phyloP scores from a whole-genome alignment of 1,140 invertebrate species.

The Orius insidiosus region DNA sequence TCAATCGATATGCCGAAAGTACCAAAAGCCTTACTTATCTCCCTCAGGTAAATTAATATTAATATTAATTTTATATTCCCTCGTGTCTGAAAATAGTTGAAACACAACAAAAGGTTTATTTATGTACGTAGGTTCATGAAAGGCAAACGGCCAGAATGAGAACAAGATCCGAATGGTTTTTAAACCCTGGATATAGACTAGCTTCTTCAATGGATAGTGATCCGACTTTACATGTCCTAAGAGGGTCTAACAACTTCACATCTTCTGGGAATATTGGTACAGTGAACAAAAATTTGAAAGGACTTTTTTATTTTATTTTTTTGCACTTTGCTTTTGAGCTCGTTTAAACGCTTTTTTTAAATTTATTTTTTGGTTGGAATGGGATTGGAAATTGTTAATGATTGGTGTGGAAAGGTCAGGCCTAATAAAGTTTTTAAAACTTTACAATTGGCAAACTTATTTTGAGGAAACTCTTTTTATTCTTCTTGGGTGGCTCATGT shows the following conservation, averaged over 20 bases:
- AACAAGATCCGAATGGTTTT: slow-evolving; percentile 86
- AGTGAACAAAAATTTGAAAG: too few species aligned
- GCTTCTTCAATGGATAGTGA: slow-evolving; percentile 28
- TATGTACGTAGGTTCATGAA: slow-evolving; percentile 60
- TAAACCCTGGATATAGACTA: slow-evolving; percentile 45
- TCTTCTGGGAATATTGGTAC: slow-evolving; percentile 32
- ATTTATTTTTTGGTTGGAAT: slow-evolving; percentile 1
- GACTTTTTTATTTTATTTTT: background rate
- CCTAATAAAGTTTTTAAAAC: too few species aligned
- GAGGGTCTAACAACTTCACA: slow-evolving; percentile 28
- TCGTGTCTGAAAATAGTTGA: background rate
- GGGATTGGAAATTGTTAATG: background rate
- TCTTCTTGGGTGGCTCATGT: too few species aligned
- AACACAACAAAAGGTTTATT: background rate
- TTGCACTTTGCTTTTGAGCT: background rate
- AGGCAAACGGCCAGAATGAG: slow-evolving; percentile 82
- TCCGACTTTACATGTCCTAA: slow-evolving; percentile 29
- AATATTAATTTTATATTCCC: slow-evolving; percentile 1
- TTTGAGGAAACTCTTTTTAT: too few species aligned
- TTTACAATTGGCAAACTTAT: too few species aligned
- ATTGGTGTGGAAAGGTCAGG: background rate
- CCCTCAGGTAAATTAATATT: slow-evolving; percentile 57
- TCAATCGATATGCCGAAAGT: slow-evolving; percentile 80
- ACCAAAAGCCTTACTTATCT: slow-evolving; percentile 79
- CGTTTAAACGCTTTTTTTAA: slow-evolving; percentile 3